Base-by-base conservation (phyloP, 2,797 vertebrate species). In the Thunnus albacares region DNA sequence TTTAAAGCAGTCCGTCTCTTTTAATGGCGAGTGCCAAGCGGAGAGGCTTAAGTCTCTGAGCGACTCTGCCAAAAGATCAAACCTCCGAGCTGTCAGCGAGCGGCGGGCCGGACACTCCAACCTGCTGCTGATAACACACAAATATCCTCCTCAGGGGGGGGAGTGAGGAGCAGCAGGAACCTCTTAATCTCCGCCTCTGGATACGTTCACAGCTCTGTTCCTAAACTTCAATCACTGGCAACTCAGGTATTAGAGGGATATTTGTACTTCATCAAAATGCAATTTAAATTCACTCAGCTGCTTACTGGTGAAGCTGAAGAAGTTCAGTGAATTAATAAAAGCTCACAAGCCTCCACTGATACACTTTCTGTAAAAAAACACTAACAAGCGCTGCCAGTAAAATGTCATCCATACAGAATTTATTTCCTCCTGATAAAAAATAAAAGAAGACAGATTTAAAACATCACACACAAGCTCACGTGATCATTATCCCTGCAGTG, bases 151-250 rank as follows among this genome's bases (percentile, higher is more conserved):
- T 68, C 22, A 1, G 78, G 78, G 60, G 58, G 22, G 45, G 2
- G 4, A 13, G 41, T 3, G 43, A 53, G 30, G 45, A 53, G 20
- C 35, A 51, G 61, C 62, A 72, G 28, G 60, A 24, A 12, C 22
- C 20, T 56, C 63, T 18, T 86, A 82, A 84, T 79, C 79, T 73
- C 61, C 18, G 59, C 71, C 64, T 51, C 67, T 3, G 70, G 71
- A 20, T 7, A 4, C 9, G 7, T 77, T 79, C 52, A 60, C 1
- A 56, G 74, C 62, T 53, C 62, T 10, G 7, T 20, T 55, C 41
- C 57, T n/a, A 33, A 72, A 57, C 75, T 66, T 67, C 71, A 69
- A 14, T 75, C 70, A 68, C 22, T 2, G 20, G 3, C 30, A 18
- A 38, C 69, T 12, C 12, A 15, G 30, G 75, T 24, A 69, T 81